Evolutionary conservation across 2,113 vertebrate genomes (phyloP), one percentile per base, ranked within the genome.

Genomic region (Suricata suricatta): DNA sequence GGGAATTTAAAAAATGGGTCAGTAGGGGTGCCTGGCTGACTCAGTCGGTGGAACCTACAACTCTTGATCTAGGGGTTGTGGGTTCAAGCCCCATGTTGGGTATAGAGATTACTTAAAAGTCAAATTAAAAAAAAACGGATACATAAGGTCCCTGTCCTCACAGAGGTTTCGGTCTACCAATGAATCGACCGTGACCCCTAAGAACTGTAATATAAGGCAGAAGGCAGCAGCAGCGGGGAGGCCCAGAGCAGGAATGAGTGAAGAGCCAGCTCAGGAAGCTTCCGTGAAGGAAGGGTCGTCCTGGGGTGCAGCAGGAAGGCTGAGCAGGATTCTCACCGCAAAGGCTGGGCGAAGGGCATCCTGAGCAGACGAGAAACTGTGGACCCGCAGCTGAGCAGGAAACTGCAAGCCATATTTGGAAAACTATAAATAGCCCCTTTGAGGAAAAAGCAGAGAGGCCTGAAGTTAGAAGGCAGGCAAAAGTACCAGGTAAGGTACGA

Each of bases 351-450:
- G 35, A 87, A 57, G 47, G 72, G 69, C 76, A 72, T 41, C 76
- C 50, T 50, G 57, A 79, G 68, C 8, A 35, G 33, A 33, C 66
- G 90, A 90, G 90, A 90, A 57, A 31, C 25, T 23, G 5, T 7
- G 29, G 44, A 35, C 60, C 60, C 25, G 23, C 38, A 23, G 44
- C 96, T 17, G 7, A 38, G 15, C 21, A 41, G 54, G 81, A 86
- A 63, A 64, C 29, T 41, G 50, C 66, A 87, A 81, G 74, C 27
- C 41, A 11, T n/a, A 57, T 35, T 54, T 52, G 54, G 88, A 54
- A 68, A 85, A 50, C 52, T 76, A 71, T 69, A 90, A 87, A 80
- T 35, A 80, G 50, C 35, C 35, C 44, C 66, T 90, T 25, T 47
- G 54, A 72, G 31, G n/a, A 2, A 47, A 85, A 80, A 66, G 21